Conservation (phyloP, 2,797 vertebrate genomes). For the Lagodon rhomboides region DNA sequence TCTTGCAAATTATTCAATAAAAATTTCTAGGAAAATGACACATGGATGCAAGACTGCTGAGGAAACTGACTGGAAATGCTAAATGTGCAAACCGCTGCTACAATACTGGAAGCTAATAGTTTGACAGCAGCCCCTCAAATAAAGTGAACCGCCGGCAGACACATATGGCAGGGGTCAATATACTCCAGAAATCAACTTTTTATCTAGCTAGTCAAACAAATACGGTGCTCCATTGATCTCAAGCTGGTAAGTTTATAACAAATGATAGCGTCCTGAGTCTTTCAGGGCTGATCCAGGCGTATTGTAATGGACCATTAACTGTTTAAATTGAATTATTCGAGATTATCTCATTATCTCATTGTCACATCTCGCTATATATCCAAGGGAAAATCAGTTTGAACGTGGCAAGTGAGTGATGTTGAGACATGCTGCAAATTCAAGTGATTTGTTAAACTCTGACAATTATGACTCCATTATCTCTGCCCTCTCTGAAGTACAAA, state of each 20-base stretch:
- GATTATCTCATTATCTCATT: too few species aligned
- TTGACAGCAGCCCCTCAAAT: constrained; percentile 4
- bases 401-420: too few species aligned
- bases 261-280: background rate
- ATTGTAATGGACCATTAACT: background rate
- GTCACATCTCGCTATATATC: background rate
- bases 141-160: background rate
- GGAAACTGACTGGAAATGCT: constrained; percentile 4
- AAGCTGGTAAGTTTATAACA: background rate
- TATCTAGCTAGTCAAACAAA: background rate
- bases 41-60: background rate
- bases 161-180: background rate
- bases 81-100: background rate
- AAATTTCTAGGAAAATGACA: constrained; percentile 13
- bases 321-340: background rate
- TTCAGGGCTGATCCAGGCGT: background rate
- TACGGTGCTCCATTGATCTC: background rate
- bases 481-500: too few species aligned
- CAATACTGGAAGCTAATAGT: constrained; percentile 2
- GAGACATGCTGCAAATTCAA: too few species aligned
- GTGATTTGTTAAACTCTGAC: too few species aligned
- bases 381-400: background rate
- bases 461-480: too few species aligned
- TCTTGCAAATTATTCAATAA: constrained; percentile 13
- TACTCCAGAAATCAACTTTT: background rate